These are phyloP conservation scores for Porites australiensis DNA, from an alignment of 64 coral and sea anemone species.

Conservation along the genomic window DNA sequence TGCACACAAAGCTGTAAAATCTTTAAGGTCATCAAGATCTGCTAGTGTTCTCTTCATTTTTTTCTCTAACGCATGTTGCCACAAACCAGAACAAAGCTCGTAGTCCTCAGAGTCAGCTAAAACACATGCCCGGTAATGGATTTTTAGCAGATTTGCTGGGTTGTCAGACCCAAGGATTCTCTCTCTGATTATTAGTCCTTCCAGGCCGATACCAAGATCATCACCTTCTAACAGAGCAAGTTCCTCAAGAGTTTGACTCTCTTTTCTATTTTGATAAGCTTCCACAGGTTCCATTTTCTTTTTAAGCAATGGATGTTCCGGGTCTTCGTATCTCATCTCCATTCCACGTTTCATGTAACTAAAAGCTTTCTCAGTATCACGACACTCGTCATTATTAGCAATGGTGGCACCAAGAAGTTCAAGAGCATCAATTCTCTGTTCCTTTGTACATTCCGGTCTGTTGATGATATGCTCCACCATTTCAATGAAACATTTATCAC, in stretches of 20 bases:
- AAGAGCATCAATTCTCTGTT: no score
- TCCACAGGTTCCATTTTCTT: background rate
- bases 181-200: constrained; percentile 75
- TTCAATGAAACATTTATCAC: constrained; percentile 65
- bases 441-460: no score
- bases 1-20: constrained; percentile 71
- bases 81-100: constrained; percentile 66
- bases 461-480: constrained; percentile 69
- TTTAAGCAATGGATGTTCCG: no score
- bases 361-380: constrained; percentile 52
- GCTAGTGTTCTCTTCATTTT: constrained; percentile 46
- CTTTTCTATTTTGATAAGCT: no score
- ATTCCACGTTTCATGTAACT: no score
- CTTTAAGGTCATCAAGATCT: constrained; percentile 65
- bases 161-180: constrained; percentile 58
- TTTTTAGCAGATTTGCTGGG: constrained; percentile 43
- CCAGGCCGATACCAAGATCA: no score
- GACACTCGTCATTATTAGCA: no score
- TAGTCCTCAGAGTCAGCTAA: constrained; percentile 74
- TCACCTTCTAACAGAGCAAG: constrained; percentile 23
- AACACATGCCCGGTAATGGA: constrained; percentile 75
- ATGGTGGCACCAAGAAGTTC: no score
- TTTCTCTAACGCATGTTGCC: constrained; percentile 80
- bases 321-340: constrained; percentile 23
- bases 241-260: no score